Conservation (phyloP, 2,888 invertebrate species). For the Ichneumoninae sp. region DNA sequence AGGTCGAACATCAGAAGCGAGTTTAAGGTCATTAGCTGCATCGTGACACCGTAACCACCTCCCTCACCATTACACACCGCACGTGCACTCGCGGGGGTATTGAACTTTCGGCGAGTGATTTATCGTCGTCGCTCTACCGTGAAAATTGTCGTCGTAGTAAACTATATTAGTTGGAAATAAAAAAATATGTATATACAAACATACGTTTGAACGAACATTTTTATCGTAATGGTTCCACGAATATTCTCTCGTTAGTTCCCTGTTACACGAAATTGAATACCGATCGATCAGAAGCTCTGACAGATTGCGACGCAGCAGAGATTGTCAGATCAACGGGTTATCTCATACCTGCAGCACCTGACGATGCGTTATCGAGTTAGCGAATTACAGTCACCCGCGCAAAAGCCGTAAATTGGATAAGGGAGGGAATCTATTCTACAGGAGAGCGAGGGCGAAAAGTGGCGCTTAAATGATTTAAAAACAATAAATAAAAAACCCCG, state of each 20-base stretch:
- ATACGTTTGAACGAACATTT: not conserved
- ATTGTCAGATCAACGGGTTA: conserved; percentile 13
- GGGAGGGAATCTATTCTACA: not conserved
- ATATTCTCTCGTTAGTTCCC: conserved; percentile 13
- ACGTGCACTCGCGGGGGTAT: conserved; percentile 46
- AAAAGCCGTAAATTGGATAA: conserved; percentile 19
- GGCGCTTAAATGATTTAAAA: conserved; percentile 24
- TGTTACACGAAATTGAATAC: conserved; percentile 17
- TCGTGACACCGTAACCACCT: conserved; percentile 83
- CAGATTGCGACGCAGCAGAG: conserved; percentile 9
- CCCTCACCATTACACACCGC: conserved; percentile 80
- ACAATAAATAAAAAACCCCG: not conserved
- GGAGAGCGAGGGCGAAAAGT: conserved; percentile 30
- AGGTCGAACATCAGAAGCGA: conserved; percentile 95
- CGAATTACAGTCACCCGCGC: conserved; percentile 37
- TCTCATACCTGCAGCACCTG: conserved; percentile 35
- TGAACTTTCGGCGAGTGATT: conserved; percentile 20
- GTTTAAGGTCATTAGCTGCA: conserved; percentile 94
- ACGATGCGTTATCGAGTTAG: conserved; percentile 26
- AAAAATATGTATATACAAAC: not conserved
- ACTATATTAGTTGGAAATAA: conserved; percentile 7
- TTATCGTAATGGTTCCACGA: conserved; percentile 38
- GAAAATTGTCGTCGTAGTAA: conserved; percentile 7
- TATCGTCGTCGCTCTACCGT: conserved; percentile 17
- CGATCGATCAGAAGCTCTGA: conserved; percentile 26